Conservation (phyloP, 2,888 invertebrate species). For the Clusia tigrina region DNA sequence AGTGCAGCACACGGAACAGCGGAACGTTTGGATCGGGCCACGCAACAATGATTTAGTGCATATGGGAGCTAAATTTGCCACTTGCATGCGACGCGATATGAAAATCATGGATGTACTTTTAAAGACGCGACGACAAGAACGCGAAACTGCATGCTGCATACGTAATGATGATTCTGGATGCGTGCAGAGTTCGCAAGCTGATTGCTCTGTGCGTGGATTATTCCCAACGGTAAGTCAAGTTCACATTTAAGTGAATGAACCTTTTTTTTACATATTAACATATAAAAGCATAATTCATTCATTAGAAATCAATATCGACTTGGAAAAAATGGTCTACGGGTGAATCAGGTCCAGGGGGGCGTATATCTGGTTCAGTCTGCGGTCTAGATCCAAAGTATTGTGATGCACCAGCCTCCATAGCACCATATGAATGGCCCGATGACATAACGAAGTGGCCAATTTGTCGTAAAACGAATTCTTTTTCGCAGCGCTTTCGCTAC, state of each 20-base stretch:
- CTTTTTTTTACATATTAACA: slow-evolving; percentile 29
- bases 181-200: slow-evolving; percentile 92
- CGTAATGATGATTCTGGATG: slow-evolving; percentile 96
- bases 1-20: slow-evolving; percentile 87
- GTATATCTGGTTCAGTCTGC: slow-evolving; percentile 95
- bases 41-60: slow-evolving; percentile 95
- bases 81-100: slow-evolving; percentile 95
- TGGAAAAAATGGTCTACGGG: slow-evolving; percentile 95
- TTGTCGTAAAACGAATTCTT: slow-evolving; percentile 82
- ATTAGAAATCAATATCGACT: slow-evolving; percentile 83
- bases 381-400: slow-evolving; percentile 98
- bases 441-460: slow-evolving; percentile 99
- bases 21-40: slow-evolving; percentile 98
- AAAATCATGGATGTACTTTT: slow-evolving; percentile 89
- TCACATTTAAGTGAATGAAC: too few species aligned
- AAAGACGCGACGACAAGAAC: slow-evolving; percentile 84
- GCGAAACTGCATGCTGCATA: slow-evolving; percentile 97
- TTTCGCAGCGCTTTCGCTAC: slow-evolving; percentile 68
- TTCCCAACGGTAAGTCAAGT: slow-evolving; percentile 69
- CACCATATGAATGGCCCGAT: slow-evolving; percentile 96
- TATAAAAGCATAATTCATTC: not conserved
- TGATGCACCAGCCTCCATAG: slow-evolving; percentile 92
- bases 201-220: slow-evolving; percentile 85
- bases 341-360: slow-evolving; percentile 86
- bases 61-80: slow-evolving; percentile 97